Conservation (phyloP, 1,140 invertebrate species). For the Musca domestica region DNA sequence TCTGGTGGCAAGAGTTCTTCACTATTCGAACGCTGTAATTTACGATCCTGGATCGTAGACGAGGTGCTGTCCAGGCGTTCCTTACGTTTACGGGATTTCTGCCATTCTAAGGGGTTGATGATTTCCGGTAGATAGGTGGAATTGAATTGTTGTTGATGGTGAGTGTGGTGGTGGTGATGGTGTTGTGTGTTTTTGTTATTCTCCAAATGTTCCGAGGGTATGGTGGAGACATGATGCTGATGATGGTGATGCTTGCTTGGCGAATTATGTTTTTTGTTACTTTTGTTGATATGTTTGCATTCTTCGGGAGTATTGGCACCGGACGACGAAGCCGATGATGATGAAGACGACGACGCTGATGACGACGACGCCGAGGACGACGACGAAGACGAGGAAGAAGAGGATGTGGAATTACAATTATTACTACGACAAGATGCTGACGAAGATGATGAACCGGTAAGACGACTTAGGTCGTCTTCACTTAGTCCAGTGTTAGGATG, state of each 20-base stretch:
- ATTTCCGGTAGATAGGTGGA: conserved; percentile 52
- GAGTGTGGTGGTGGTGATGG: conserved; percentile 25
- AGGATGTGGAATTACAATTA: conserved; percentile 25
- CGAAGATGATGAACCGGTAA: conserved; percentile 52
- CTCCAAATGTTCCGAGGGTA: conserved; percentile 26
- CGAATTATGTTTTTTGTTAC: conserved; percentile 24
- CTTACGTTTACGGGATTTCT: conserved; percentile 68
- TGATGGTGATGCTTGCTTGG: conserved; percentile 23
- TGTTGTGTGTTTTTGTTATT: conserved; percentile 34
- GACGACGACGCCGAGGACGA: conserved; percentile 33
- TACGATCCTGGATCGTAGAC: conserved; percentile 67
- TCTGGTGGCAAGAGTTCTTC: conserved; percentile 59
- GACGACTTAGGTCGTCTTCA: conserved; percentile 55
- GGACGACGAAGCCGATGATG: conserved; percentile 11
- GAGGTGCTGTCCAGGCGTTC: conserved; percentile 70
- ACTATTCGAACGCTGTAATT: conserved; percentile 74
- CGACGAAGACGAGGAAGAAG: conserved; percentile 43
- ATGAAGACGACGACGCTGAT: conserved; percentile 28
- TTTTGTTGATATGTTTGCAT: conserved; percentile 24
- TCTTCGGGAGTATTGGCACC: conserved; percentile 26
- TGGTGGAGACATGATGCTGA: conserved; percentile 16
- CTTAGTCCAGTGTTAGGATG: conserved; percentile 54
- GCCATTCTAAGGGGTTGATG: conserved; percentile 51
- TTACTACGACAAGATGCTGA: conserved; percentile 30
- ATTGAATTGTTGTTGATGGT: conserved; percentile 43